Conservation (phyloP, 2,797 vertebrate genomes). For the Tinamus major region DNA sequence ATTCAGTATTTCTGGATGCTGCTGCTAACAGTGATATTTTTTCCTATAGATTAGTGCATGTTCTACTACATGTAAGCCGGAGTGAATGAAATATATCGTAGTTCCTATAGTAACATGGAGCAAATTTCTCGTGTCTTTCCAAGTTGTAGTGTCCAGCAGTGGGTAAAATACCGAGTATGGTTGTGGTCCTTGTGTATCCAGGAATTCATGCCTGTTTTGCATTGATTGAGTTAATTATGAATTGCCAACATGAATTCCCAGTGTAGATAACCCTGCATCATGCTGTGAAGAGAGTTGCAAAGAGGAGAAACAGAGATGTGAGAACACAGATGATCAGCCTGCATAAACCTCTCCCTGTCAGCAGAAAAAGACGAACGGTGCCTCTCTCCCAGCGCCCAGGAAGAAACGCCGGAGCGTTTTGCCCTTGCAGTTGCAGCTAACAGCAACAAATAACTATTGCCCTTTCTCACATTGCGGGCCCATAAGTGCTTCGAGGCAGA, state of each 20-base stretch:
- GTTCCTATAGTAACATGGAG: background rate
- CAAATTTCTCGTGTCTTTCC: background rate
- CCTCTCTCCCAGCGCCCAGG: background rate
- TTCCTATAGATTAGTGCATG: background rate
- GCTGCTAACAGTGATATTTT: background rate
- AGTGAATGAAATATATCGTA: background rate
- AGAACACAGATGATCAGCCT: background rate
- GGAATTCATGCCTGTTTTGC: background rate
- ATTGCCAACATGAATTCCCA: background rate
- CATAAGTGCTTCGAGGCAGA: background rate
- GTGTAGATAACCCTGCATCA: background rate
- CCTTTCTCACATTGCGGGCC: background rate
- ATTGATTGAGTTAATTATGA: background rate
- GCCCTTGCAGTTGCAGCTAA: background rate
- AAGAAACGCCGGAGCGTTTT: background rate
- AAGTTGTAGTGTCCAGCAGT: accelerated
- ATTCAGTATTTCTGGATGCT: background rate
- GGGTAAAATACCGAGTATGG: background rate
- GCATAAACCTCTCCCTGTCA: background rate
- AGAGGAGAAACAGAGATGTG: background rate
- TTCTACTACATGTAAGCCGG: background rate
- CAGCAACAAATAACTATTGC: background rate
- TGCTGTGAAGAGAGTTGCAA: background rate
- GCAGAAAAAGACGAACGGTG: background rate
- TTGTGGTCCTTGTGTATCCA: background rate